Conservation (phyloP, 1,140 invertebrate genomes). For the Drosophila neocordata region DNA sequence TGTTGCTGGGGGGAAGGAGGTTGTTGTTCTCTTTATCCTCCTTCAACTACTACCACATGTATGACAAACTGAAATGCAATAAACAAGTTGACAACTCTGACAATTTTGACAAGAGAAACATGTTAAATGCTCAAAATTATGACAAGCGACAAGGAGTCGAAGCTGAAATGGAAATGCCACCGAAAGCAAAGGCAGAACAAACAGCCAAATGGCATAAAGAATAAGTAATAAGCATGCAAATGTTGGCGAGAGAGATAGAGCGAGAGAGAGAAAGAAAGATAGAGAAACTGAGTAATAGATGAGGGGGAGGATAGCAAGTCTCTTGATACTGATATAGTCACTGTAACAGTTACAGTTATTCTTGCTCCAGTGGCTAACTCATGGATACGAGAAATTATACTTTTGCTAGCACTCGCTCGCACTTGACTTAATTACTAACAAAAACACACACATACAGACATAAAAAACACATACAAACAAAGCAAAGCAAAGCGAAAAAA, state of each 20-base stretch:
- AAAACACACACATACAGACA: neutral
- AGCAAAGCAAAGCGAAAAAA: too few relatives aligned
- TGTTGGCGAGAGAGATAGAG: slow-evolving; percentile 25
- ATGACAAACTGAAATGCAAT: slow-evolving; percentile 69
- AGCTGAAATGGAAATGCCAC: slow-evolving; percentile 19
- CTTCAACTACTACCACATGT: slow-evolving; percentile 7
- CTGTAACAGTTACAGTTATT: slow-evolving; percentile 23
- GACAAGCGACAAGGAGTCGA: slow-evolving; percentile 59
- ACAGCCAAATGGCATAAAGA: slow-evolving; percentile 55
- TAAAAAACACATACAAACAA: neutral
- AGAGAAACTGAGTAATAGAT: neutral
- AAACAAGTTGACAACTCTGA: slow-evolving; percentile 73
- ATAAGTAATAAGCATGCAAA: slow-evolving; percentile 69
- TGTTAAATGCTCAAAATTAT: slow-evolving; percentile 68
- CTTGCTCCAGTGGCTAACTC: slow-evolving; percentile 28
- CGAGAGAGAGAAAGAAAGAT: neutral
- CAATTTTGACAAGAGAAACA: slow-evolving; percentile 71
- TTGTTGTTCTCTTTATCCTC: too few relatives aligned
- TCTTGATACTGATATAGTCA: slow-evolving; percentile 46
- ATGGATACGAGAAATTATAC: slow-evolving; percentile 56
- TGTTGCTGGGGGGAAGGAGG: too few relatives aligned
- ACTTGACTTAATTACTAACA: slow-evolving; percentile 62
- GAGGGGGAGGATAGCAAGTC: slow-evolving; percentile 21
- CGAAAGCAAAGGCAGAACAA: slow-evolving; percentile 27
- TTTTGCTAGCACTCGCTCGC: slow-evolving; percentile 35